Percentiles rank a stretch among this genome's conserved stretches.
phyloP scores from a whole-genome alignment of 2,113 vertebrate genomes.

The Brachypodius melanocephalos region DNA sequence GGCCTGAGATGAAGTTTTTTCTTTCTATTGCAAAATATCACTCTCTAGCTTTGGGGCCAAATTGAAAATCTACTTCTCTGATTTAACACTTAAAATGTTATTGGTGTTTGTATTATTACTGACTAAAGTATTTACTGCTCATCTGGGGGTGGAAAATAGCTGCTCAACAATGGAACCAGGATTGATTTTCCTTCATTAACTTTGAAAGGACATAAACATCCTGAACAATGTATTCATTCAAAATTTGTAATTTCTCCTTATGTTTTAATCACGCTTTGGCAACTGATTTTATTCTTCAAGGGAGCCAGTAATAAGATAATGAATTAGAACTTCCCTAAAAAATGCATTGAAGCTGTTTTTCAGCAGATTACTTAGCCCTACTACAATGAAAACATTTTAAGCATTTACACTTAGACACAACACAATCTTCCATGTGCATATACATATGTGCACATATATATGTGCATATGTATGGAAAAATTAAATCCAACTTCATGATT shows the following conservation, averaged over 20 bases:
- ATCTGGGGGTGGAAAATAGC: not conserved
- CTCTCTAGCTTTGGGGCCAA: not conserved
- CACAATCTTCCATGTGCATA: not conserved
- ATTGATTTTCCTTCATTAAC: conserved; percentile 32
- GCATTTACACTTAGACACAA: not conserved
- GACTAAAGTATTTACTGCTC: not conserved
- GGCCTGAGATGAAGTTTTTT: not conserved
- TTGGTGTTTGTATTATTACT: conserved; percentile 4
- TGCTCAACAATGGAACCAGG: not conserved
- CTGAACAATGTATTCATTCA: not conserved
- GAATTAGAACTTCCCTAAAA: not conserved
- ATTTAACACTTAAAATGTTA: conserved; percentile 28
- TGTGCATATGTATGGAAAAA: not conserved
- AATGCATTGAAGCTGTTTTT: not conserved
- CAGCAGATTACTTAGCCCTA: not conserved
- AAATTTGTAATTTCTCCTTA: not conserved
- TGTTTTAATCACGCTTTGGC: not conserved
- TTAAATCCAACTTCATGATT: not conserved
- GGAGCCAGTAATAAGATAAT: not conserved
- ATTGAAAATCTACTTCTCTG: not conserved
- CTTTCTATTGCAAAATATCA: not conserved
- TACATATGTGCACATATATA: too few species aligned
- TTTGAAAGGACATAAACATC: not conserved
- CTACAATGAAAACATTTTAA: not conserved
- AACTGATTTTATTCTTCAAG: not conserved